A percentile compares a stretch with the other conserved stretches of the same genome.
These are phyloP conservation scores for Lithophane semibrunnea DNA, from an alignment of 2,888 invertebrate genomes.

Conservation along the genomic window DNA sequence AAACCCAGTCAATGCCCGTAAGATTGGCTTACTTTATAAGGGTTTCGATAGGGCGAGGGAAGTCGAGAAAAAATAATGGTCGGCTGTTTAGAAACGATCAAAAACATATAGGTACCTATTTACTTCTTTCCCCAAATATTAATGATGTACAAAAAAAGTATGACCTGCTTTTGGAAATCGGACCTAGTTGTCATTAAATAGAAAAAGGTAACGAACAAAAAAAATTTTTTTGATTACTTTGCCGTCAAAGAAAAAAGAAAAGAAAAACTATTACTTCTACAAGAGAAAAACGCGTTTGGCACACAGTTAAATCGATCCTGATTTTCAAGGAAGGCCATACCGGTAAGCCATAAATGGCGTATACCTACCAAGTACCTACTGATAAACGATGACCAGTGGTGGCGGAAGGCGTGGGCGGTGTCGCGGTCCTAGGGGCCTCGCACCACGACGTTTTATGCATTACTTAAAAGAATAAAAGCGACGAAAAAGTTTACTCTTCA, in stretches of 20 bases:
- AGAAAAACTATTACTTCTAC: background rate
- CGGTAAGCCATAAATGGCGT: conserved; percentile 23
- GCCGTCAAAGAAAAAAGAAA: background rate
- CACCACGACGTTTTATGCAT: too few species aligned
- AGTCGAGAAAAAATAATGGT: background rate
- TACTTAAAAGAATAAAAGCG: too few species aligned
- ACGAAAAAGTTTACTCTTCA: too few species aligned
- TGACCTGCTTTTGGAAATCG: background rate
- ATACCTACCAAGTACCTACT: background rate
- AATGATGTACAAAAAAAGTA: background rate
- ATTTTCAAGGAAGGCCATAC: conserved; percentile 41
- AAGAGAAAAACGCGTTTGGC: conserved; percentile 10
- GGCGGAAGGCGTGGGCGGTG: too few species aligned
- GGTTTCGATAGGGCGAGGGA: background rate
- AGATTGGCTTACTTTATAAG: background rate
- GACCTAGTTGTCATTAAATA: background rate
- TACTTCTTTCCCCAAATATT: background rate
- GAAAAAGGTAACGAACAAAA: too few species aligned
- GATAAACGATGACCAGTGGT: too few species aligned
- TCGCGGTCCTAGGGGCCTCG: too few species aligned
- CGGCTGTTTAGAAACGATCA: background rate
- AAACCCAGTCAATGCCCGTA: too few species aligned
- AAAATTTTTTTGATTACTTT: too few species aligned
- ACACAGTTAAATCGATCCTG: conserved; percentile 42
- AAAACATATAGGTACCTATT: background rate